Evolutionary conservation across 2,113 vertebrate species (phyloP).

Genomic region (Poicephalus gulielmi): DNA sequence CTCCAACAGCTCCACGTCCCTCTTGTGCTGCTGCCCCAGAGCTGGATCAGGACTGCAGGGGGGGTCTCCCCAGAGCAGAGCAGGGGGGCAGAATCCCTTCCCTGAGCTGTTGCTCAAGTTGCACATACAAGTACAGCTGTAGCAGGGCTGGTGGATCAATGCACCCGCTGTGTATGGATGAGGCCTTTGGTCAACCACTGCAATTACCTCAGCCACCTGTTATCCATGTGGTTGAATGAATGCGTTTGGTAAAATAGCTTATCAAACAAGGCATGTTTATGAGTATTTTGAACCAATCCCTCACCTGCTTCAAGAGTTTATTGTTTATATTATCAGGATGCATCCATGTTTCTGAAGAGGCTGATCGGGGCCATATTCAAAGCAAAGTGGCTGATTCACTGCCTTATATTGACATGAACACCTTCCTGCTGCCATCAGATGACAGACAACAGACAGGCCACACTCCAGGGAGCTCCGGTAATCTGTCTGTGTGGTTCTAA

Average conservation of each 20-base stretch:
- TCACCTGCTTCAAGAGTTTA: not conserved
- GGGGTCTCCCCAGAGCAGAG: not conserved
- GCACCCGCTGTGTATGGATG: not conserved
- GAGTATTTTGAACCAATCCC: not conserved
- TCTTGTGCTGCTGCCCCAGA: not conserved
- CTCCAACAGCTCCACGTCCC: not conserved
- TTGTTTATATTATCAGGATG: not conserved
- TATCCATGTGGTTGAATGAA: not conserved
- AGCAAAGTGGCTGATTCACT: not conserved
- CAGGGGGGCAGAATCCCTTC: not conserved
- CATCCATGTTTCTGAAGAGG: not conserved
- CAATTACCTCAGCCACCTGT: not conserved
- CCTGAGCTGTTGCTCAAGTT: not conserved
- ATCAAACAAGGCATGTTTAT: not conserved
- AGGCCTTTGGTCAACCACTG: not conserved
- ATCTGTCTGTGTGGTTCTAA: not conserved
- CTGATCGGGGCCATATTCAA: not conserved
- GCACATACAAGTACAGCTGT: not conserved
- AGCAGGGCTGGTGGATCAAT: not conserved
- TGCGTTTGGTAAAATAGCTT: not conserved
- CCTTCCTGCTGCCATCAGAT: not conserved
- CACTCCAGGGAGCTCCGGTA: not conserved
- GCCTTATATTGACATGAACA: not conserved
- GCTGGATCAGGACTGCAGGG: not conserved
- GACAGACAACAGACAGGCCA: rapidly evolving